Evolutionary conservation across 1,140 invertebrate genomes (phyloP).

Genomic region (Zaprionus davidi): DNA sequence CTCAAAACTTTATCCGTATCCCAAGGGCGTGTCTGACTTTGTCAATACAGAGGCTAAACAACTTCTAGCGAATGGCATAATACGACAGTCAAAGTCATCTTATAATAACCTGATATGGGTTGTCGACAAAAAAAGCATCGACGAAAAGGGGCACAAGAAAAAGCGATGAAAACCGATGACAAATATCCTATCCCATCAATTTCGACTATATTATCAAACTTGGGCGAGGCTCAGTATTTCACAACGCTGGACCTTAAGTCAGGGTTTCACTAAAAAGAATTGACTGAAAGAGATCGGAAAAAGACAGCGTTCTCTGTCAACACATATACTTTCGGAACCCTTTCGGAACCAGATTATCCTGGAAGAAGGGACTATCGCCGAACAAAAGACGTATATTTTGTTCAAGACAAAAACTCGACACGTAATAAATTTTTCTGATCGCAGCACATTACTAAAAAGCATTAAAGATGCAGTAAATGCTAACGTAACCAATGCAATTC

Average conservation of each 20-base stretch:
- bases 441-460: background rate
- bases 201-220: constrained; percentile 5
- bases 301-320: constrained; percentile 82
- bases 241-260: too few relatives aligned
- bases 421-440: constrained; percentile 2
- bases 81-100: too few relatives aligned
- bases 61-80: too few relatives aligned
- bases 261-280: constrained; percentile 46
- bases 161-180: background rate
- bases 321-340: too few relatives aligned
- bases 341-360: constrained; percentile 1
- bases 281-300: constrained; percentile 63
- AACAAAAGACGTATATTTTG: background rate
- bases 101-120: background rate
- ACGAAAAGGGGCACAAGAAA: background rate
- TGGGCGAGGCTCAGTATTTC: background rate
- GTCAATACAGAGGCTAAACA: background rate
- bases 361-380: background rate
- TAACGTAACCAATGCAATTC: background rate
- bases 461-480: background rate
- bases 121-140: background rate
- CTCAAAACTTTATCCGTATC: too few relatives aligned
- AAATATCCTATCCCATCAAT: background rate
- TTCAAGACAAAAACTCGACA: constrained; percentile 2
- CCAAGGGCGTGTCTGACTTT: background rate